These are phyloP conservation scores for Metridium senile DNA, from an alignment of 92 coral and sea anemone genomes.

Conservation along the genomic window DNA sequence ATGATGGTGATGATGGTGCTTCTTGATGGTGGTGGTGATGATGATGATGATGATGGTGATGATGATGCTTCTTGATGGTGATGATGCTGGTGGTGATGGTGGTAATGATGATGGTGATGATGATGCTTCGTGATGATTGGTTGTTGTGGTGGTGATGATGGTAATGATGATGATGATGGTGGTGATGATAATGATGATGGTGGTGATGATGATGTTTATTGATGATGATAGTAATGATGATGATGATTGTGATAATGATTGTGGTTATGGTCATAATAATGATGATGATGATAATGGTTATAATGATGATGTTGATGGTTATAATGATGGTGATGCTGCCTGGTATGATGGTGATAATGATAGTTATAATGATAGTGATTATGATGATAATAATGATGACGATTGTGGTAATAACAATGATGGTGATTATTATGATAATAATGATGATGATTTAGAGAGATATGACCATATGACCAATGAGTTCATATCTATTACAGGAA, in stretches of 20 bases:
- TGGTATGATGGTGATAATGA: background rate
- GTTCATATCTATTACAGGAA: conserved; percentile 56
- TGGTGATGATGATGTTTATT: too few relatives aligned
- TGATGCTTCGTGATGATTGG: background rate
- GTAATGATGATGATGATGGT: background rate
- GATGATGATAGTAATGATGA: background rate
- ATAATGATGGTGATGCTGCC: background rate
- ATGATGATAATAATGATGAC: background rate
- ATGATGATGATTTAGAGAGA: background rate
- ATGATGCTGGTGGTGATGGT: background rate
- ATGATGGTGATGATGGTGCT: background rate
- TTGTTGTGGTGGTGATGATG: background rate
- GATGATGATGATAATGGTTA: background rate
- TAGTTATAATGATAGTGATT: background rate
- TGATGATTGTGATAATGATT: background rate
- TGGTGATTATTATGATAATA: background rate
- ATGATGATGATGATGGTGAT: background rate
- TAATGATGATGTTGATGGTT: background rate
- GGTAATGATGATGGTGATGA: background rate
- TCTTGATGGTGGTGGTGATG: background rate
- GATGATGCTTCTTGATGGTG: background rate
- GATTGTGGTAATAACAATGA: background rate
- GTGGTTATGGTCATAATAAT: background rate
- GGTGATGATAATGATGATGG: background rate
- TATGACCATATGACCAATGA: too few relatives aligned